Evolutionary conservation across 1,140 invertebrate species (phyloP).

Genomic region (Pachyrhynchus sulphureomaculatus): DNA sequence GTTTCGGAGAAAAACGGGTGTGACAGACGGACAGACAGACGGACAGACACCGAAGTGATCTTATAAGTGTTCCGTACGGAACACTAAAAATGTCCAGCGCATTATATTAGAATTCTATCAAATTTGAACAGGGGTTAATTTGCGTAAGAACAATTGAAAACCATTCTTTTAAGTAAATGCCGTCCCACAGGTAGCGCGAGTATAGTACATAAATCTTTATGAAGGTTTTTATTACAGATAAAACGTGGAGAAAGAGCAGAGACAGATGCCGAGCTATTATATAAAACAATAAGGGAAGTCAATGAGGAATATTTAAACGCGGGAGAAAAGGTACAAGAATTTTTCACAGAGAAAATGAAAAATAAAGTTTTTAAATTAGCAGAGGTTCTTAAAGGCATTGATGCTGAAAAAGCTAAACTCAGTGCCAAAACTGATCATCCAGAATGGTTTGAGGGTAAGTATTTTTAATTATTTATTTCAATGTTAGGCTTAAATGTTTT

Average conservation of each 20-base stretch:
- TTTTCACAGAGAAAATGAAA: constrained; percentile 66
- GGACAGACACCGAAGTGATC: no score
- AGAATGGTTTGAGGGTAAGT: constrained; percentile 70
- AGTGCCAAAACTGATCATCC: constrained; percentile 65
- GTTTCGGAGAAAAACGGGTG: no score
- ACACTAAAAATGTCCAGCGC: no score
- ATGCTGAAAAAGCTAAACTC: constrained; percentile 57
- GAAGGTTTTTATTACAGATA: constrained; percentile 51
- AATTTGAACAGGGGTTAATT: no score
- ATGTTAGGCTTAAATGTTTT: no score
- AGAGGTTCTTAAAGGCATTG: constrained; percentile 55
- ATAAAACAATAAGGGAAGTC: constrained; percentile 56
- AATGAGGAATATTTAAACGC: constrained; percentile 65
- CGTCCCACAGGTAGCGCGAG: no score
- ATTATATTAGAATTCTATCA: no score
- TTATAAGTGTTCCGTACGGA: no score
- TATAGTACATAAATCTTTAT: no score
- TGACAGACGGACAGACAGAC: no score
- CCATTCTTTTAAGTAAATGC: no score
- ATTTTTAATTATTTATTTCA: constrained; percentile 29
- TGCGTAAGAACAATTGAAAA: no score
- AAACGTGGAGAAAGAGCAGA: constrained; percentile 54
- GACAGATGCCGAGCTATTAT: constrained; percentile 50
- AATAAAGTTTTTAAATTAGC: constrained; percentile 62
- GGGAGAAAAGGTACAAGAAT: constrained; percentile 62